Evolutionary conservation across 2,113 vertebrate genomes (phyloP), one percentile per base, ranked within the genome.

Genomic region (Beaufortia kweichowensis): DNA sequence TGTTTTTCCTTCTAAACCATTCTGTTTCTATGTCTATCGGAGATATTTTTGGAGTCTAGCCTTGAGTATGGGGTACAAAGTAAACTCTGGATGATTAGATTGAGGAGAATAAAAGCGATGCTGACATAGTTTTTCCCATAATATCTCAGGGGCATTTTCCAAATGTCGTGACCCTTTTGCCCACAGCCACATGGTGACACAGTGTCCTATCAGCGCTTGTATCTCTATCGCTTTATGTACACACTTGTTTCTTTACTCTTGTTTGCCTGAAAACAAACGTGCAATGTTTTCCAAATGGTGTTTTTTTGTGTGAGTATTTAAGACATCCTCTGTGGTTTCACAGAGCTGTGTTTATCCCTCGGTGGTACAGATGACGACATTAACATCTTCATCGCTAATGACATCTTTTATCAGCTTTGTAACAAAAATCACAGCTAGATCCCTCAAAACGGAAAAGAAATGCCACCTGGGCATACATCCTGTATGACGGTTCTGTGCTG

Each of bases 111-210:
- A 53, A 53, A 53, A 23, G 46, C n/a, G 23, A 55, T 69, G 66
- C 48, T 35, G 29, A 69, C 29, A 2, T 55, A 55, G 48, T 55
- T 69, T 35, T 55, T 69, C n/a, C 17, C 6, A 35, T 69, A 55
- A 69, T 55, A 21, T 29, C 66, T 55, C 19, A 2, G 28, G 28
- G 29, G 66, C 28, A 55, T 69, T 69, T 69, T 55, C n/a, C 48
- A 23, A 29, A 55, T 69, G 48, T 69, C 66, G 46, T 55, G 48
- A 10, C 29, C 66, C 24, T 5, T 50, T 33, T 23, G 29, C 15
- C 19, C 28, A 23, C 11, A 33, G 9, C 29, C 21, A 2, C 11
- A 11, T 53, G 17, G 28, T 17, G 15, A 46, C 24, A 48, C 43
- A 14, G 64, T 65, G 12, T 46, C 65, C 29, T 50, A 53, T 53